Evolutionary conservation across 2,888 invertebrate species (phyloP).

Genomic region (Drosophila acutilabella): DNA sequence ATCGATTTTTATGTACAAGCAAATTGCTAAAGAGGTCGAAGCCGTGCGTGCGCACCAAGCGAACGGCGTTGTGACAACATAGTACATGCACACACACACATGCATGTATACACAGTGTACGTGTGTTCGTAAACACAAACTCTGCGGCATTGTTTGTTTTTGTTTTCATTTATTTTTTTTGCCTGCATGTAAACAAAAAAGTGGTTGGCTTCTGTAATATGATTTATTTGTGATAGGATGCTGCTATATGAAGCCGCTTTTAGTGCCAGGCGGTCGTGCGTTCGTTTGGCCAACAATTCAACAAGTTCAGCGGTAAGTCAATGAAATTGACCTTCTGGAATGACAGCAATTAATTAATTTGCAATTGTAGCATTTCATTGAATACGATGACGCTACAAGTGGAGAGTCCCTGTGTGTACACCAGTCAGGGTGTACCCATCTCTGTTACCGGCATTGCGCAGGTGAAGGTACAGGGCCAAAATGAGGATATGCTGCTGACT

Average conservation of each 20-base stretch:
- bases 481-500: conserved; percentile 90
- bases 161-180: conserved; percentile 20
- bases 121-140: not conserved
- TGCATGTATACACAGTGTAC: not conserved
- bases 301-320: conserved; percentile 90
- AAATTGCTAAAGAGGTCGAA: conserved; percentile 43
- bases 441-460: conserved; percentile 99
- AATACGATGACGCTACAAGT: conserved; percentile 99
- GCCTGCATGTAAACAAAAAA: conserved; percentile 42
- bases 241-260: conserved; percentile 95
- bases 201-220: conserved; percentile 1
- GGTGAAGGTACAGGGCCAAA: conserved; percentile 93
- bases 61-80: conserved; percentile 54
- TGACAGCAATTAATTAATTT: conserved; percentile 23
- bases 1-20: conserved; percentile 77
- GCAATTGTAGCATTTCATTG: conserved; percentile 91
- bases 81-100: conserved; percentile 2
- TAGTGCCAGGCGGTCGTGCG: conserved; percentile 97
- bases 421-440: conserved; percentile 98
- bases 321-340: conserved; percentile 34
- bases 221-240: conserved; percentile 89
- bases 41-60: conserved; percentile 54
- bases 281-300: conserved; percentile 98
- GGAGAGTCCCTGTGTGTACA: conserved; percentile 97
- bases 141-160: conserved; percentile 17